Evolutionary conservation across 2,113 vertebrate genomes (phyloP).

Genomic region (Puma concolor): DNA sequence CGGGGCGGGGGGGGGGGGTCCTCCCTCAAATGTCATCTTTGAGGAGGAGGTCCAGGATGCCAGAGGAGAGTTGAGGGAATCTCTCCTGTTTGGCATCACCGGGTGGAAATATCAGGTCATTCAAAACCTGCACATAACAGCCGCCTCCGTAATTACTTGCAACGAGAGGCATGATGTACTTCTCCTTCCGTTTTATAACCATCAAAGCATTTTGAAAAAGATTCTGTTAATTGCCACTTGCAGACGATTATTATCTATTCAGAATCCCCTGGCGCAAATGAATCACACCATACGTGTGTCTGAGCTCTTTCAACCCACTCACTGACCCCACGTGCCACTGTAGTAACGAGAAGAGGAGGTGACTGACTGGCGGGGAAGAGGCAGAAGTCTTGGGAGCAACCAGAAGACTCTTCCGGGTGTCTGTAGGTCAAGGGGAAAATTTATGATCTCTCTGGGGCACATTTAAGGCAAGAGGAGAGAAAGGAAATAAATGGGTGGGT

Average conservation of each 20-base stretch:
- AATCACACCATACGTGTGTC: neutral
- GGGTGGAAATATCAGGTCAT: slow-evolving; percentile 20
- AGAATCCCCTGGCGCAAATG: slow-evolving; percentile 41
- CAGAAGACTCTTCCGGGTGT: neutral
- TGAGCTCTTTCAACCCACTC: slow-evolving; percentile 32
- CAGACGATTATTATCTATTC: slow-evolving; percentile 67
- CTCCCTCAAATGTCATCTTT: neutral
- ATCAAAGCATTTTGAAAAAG: neutral
- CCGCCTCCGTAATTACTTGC: neutral
- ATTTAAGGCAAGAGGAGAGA: slow-evolving; percentile 13
- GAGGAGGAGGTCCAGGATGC: neutral
- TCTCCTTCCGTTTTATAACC: slow-evolving; percentile 59
- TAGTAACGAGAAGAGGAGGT: neutral
- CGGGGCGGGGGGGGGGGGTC: accelerated
- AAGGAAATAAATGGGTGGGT: neutral
- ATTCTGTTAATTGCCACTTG: slow-evolving; percentile 72
- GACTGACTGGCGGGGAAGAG: neutral
- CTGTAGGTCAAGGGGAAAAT: neutral
- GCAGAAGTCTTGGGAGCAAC: neutral
- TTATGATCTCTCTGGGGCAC: neutral
- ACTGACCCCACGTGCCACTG: neutral
- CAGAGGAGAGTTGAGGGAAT: slow-evolving; percentile 32
- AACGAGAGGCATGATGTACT: slow-evolving; percentile 23
- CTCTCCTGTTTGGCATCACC: neutral
- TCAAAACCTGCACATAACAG: slow-evolving; percentile 41